Evolutionary conservation across 2,113 vertebrate genomes (phyloP).

Genomic region (Chaetops frenatus): DNA sequence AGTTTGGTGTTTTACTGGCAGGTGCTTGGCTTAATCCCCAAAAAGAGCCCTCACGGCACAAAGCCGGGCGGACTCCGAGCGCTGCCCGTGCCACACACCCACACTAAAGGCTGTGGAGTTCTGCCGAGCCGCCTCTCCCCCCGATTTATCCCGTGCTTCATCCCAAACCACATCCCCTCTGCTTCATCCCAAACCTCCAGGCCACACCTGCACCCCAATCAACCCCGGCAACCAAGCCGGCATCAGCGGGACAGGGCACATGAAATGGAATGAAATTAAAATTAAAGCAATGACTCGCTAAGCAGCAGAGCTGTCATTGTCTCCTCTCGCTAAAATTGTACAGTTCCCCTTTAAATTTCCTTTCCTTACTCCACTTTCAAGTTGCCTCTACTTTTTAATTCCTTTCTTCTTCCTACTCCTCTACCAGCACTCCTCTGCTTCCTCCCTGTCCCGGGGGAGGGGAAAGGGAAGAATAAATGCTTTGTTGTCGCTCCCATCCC

Average conservation of each 20-base stretch:
- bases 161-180: not conserved
- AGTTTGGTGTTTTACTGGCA: conserved; percentile 9
- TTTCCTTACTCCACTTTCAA: not conserved
- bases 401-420: conserved; percentile 55
- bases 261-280: not conserved
- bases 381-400: conserved; percentile 52
- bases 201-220: not conserved
- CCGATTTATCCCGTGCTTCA: no score
- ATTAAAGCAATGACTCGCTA: not conserved
- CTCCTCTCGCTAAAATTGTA: not conserved
- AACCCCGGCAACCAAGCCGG: not conserved
- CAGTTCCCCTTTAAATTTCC: conserved; percentile 6
- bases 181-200: not conserved
- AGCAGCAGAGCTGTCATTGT: not conserved
- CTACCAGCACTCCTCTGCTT: conserved; percentile 33
- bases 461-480: conserved; percentile 53
- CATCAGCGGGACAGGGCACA: rapidly evolving
- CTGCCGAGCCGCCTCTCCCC: not conserved
- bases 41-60: not conserved
- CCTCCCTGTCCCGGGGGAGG: conserved; percentile 52
- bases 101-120: conserved; percentile 11
- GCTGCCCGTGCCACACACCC: conserved; percentile 18
- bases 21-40: conserved; percentile 13
- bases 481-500: conserved; percentile 59
- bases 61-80: not conserved